phyloP scores from a whole-genome alignment of 2,888 invertebrate species.

The Polyommatus iphigenia region DNA sequence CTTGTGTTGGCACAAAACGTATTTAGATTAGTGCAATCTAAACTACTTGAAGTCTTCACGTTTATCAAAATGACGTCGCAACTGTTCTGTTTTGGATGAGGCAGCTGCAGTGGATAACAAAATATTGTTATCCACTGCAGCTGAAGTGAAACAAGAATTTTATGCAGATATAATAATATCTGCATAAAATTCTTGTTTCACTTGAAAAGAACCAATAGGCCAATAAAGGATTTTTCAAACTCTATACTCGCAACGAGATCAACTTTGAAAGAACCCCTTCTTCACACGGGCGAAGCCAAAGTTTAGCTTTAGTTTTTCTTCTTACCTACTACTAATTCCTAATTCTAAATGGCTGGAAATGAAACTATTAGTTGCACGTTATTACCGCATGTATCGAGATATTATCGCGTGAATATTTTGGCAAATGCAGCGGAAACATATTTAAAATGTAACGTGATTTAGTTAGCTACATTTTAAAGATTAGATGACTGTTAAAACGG shows the following conservation, averaged over 20 bases:
- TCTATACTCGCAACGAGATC: too few relatives aligned
- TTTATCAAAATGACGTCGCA: neutral
- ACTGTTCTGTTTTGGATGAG: neutral
- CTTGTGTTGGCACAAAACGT: neutral
- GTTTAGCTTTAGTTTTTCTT: too few relatives aligned
- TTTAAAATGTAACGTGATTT: neutral
- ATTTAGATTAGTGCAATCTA: neutral
- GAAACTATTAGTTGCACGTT: neutral
- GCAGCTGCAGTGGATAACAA: neutral
- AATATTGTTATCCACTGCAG: neutral
- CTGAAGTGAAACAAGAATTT: too few relatives aligned
- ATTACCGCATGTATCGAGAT: neutral
- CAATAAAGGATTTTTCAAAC: too few relatives aligned
- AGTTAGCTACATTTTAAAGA: neutral
- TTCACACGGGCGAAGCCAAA: too few relatives aligned
- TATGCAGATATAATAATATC: too few relatives aligned
- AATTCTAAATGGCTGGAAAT: neutral
- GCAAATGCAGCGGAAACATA: conserved; percentile 5
- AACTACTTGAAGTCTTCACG: neutral
- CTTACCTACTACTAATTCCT: neutral
- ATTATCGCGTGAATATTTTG: conserved; percentile 8
- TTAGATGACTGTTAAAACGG: neutral
- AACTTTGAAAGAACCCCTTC: too few relatives aligned
- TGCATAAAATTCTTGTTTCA: too few relatives aligned
- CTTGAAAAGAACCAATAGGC: too few relatives aligned